Evolutionary conservation across 2,113 vertebrate genomes (phyloP), one percentile per base, ranked within the genome.

Genomic region (Fulica atra): DNA sequence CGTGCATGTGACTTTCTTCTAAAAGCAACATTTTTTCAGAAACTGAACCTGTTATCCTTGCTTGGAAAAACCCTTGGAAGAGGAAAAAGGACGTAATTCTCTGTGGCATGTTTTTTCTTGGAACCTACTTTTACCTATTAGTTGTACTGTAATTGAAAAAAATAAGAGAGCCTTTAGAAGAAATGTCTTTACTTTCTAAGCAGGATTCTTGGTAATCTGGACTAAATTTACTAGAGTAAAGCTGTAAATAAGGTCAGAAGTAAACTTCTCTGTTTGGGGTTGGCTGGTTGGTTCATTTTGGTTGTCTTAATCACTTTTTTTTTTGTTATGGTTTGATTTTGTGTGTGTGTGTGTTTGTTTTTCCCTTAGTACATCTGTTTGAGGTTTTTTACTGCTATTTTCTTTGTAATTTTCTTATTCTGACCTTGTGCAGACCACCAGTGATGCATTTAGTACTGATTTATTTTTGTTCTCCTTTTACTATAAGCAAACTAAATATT

Each of bases 401-500:
- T 29, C 7, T 28, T 71, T 80, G 21, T 31, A 51, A 72, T 80
- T 72, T 90, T 91, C 38, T 77, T 56, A 33, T 10, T 63, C 68
- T 44, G 54, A 26, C 10, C 85, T 85, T 71, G 17, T 85, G 48
- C 33, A 72, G 14, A 15, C 12, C 59, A 61, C 21, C 3, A 1
- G 9, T 70, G 73, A 61, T 36, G 28, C 24, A 25, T 54, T 46
- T 65, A 48, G 11, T 87, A 40, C 31, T 53, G 3, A 40, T 66
- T 46, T 57, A 3, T 48, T 36, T 36, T 63, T 31, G 31, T n/a
- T 0, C 9, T 14, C 19, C 10, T 77, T 79, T 73, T 63, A 11
- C n/a, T 71, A 46, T 31, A 85, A 94, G 74, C 70, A 88, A 18
- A 71, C 93, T 54, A 93, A 89, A 85, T 48, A 93, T 85, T 95